phyloP scores from a whole-genome alignment of 1,140 invertebrate genomes.

The Aricia agestis region DNA sequence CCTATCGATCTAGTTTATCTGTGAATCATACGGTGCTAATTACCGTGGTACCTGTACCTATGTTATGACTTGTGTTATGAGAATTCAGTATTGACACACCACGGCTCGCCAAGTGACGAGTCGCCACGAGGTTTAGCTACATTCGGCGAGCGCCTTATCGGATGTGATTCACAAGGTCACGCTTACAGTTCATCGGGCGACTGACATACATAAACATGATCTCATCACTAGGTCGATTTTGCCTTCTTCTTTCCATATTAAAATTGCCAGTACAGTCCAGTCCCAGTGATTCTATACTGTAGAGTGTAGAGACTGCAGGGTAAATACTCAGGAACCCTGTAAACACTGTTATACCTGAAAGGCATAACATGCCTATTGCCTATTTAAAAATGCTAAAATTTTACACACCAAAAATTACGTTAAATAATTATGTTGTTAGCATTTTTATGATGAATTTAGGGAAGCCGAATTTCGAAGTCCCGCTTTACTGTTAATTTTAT shows the following conservation, averaged over 20 bases:
- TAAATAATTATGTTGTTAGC: too few relatives aligned
- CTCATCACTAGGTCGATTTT: constrained; percentile 46
- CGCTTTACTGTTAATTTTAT: neutral
- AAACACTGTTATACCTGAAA: too few relatives aligned
- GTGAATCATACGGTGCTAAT: constrained; percentile 4
- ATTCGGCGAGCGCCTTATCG: constrained; percentile 57
- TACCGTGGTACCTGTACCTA: neutral
- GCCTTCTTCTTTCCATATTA: neutral
- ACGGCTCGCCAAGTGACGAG: neutral
- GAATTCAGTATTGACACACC: neutral
- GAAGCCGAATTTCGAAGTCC: neutral
- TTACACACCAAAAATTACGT: too few relatives aligned
- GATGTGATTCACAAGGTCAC: constrained; percentile 66
- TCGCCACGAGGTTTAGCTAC: constrained; percentile 25
- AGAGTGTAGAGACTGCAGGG: too few relatives aligned
- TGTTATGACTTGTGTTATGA: neutral
- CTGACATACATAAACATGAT: constrained; percentile 55
- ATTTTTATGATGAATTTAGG: too few relatives aligned
- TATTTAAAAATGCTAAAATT: too few relatives aligned
- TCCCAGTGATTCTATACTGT: neutral
- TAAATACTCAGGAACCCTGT: too few relatives aligned
- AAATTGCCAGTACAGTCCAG: neutral
- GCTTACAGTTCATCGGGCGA: constrained; percentile 56
- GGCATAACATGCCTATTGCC: too few relatives aligned
- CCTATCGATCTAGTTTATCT: constrained; percentile 1